phyloP scores from a whole-genome alignment of 2,113 vertebrate species.

The Scytalopus superciliaris region DNA sequence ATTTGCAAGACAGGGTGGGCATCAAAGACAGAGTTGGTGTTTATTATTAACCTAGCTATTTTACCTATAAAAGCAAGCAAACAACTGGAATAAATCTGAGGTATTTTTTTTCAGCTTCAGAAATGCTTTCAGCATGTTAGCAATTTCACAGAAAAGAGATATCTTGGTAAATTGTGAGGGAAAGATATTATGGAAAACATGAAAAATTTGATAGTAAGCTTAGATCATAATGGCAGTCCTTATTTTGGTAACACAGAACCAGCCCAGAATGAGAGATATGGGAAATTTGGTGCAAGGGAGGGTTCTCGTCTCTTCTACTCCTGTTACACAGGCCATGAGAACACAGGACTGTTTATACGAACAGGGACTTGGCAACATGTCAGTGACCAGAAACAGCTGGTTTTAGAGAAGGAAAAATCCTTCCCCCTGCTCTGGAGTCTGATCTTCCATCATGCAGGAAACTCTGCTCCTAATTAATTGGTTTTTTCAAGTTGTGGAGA shows the following conservation, averaged over 20 bases:
- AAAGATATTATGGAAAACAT: background rate
- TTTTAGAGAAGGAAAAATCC: background rate
- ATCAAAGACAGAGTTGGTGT: background rate
- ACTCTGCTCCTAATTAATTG: background rate
- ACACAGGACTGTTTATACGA: accelerated
- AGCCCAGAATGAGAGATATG: background rate
- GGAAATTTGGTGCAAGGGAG: background rate
- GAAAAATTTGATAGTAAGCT: background rate
- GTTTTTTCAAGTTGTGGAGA: background rate
- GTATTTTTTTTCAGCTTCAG: background rate
- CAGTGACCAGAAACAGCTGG: background rate
- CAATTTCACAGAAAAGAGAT: background rate
- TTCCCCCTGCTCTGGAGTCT: background rate
- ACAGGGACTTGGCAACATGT: background rate
- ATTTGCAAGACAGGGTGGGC: background rate
- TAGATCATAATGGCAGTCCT: background rate
- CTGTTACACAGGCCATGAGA: background rate
- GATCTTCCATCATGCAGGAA: background rate
- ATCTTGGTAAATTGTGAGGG: background rate
- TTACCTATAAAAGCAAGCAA: background rate
- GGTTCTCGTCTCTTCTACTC: background rate
- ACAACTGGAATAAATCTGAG: background rate
- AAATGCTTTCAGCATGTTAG: background rate
- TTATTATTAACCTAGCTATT: background rate
- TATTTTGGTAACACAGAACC: accelerated